phyloP scores from a whole-genome alignment of 2,797 vertebrate genomes.

The Vipera ursinii region DNA sequence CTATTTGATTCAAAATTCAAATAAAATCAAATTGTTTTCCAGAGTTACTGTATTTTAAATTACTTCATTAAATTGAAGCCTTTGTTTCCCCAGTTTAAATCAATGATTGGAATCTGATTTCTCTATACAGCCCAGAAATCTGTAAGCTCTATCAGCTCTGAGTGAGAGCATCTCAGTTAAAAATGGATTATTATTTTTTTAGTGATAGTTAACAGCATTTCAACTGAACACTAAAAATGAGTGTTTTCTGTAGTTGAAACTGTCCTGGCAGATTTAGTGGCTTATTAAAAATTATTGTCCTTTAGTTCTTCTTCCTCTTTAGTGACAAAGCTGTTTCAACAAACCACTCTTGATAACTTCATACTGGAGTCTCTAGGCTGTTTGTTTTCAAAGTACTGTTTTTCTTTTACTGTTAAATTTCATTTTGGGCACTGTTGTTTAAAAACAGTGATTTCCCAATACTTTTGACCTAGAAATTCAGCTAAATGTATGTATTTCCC shows the following conservation, averaged over 20 bases:
- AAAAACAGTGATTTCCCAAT: conserved; percentile 48
- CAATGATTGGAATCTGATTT: neutral
- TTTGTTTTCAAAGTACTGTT: conserved; percentile 59
- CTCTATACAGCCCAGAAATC: no score
- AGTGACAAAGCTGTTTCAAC: conserved; percentile 48
- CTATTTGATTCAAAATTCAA: neutral
- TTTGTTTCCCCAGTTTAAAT: neutral
- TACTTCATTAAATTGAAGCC: neutral
- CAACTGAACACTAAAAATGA: conserved; percentile 55
- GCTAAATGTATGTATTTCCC: conserved; percentile 44
- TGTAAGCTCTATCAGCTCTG: neutral
- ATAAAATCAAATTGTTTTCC: neutral
- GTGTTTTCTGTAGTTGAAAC: conserved; percentile 63
- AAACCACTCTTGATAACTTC: conserved; percentile 12
- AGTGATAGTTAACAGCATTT: conserved; percentile 48
- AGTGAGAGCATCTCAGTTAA: conserved; percentile 38
- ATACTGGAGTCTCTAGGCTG: conserved; percentile 33
- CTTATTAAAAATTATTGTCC: conserved; percentile 64
- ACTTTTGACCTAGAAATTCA: conserved; percentile 58
- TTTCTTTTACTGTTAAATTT: conserved; percentile 61
- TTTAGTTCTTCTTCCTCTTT: conserved; percentile 44
- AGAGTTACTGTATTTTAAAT: neutral
- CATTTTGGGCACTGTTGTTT: conserved; percentile 50
- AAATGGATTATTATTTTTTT: conserved; percentile 23
- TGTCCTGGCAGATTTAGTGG: conserved; percentile 63